These are phyloP conservation scores for Eublepharis macularius DNA, from an alignment of 2,113 vertebrate genomes.

Conservation along the genomic window DNA sequence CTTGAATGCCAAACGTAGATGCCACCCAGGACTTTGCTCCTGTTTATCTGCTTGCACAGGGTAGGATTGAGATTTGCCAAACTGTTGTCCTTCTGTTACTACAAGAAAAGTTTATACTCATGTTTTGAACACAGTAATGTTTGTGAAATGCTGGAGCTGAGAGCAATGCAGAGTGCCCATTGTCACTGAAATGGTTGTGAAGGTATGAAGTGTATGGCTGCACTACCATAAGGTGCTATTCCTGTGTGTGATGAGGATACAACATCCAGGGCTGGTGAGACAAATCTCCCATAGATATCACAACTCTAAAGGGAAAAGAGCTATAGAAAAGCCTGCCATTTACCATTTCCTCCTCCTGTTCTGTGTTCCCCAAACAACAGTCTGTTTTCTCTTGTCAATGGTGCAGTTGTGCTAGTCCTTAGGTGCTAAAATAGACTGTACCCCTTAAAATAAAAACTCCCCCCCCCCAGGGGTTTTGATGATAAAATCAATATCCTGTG, in stretches of 20 bases:
- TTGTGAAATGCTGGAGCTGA: neutral
- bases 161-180: neutral
- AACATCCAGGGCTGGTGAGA: neutral
- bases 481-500: conserved; percentile 14
- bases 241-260: neutral
- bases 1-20: neutral
- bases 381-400: neutral
- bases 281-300: neutral
- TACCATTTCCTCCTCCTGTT: neutral
- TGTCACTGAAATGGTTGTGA: neutral
- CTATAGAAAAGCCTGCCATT: neutral
- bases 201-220: neutral
- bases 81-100: neutral
- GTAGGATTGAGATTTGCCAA: neutral
- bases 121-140: no score
- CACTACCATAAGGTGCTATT: neutral
- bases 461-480: neutral
- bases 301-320: neutral
- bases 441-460: neutral
- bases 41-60: neutral
- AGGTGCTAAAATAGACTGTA: conserved; percentile 2
- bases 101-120: no score
- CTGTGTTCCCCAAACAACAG: neutral
- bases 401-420: neutral
- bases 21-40: neutral